Base-by-base conservation (phyloP, 2,113 vertebrate species). In the Phylloscopus whistleri region DNA sequence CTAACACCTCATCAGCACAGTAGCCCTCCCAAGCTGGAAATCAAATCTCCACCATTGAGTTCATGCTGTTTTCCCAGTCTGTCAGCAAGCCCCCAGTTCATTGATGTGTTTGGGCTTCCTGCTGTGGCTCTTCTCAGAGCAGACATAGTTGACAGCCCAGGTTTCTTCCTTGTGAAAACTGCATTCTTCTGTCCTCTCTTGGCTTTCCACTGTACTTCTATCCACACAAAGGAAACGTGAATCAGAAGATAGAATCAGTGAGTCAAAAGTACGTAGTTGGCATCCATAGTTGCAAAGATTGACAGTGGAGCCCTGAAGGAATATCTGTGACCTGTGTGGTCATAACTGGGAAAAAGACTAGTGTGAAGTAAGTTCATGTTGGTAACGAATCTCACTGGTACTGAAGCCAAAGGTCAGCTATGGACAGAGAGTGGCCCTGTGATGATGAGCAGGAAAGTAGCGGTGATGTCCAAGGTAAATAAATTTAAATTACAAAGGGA, bases 1-100 rank as follows among this genome's bases (percentile, higher is more conserved):
- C 4, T 27, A 10, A 68, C 27, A 24, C n/a, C 30, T 56, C 30
- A 49, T 33, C 56, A 20, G 30, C 0, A 0, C 13, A 33, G 43
- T 52, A 69, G 55, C 84, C 59, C 52, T 90, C 66, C n/a, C 18
- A 31, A 31, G 7, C 20, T 51, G 23, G 52, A 73, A 90, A 27
- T 59, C 49, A 13, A 41, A 44, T 31, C 53, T 79, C 74, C 14
- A 41, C 59, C 35, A 6, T 43, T 6, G 6, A 62, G 31, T 20
- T 85, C 13, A 1, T 55, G 48, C 56, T 43, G 43, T 62, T 75
- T 53, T 60, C 82, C 37, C 64, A 68, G 66, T 15, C 58, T 49
- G 13, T 35, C 24, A 7, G 66, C 67, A 73, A 73, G 63, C 63
- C 51, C 20, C 13, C 58, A 49, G 55, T 31, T 86, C 49, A 13